phyloP scores from a whole-genome alignment of 2,888 invertebrate species.

The Euproctis similis region DNA sequence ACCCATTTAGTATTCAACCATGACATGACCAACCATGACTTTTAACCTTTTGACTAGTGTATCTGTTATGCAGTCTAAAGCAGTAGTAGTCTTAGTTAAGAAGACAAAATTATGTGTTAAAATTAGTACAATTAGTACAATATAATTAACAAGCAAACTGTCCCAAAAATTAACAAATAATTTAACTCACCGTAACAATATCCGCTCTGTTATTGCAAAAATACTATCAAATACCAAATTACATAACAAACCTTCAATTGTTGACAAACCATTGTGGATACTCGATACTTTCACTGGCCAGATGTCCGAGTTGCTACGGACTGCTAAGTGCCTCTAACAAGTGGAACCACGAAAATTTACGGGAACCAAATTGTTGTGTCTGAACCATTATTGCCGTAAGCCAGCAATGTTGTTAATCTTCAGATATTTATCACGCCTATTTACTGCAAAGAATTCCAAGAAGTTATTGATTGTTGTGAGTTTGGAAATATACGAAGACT shows the following conservation, averaged over 20 bases:
- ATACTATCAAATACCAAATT: slow-evolving; percentile 15
- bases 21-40: too few species aligned
- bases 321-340: slow-evolving; percentile 2
- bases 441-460: too few species aligned
- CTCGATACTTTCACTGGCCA: slow-evolving; percentile 24
- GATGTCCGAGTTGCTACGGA: slow-evolving; percentile 14
- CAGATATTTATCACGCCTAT: too few species aligned
- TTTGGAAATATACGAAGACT: too few species aligned
- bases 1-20: too few species aligned
- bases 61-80: too few species aligned
- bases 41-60: too few species aligned
- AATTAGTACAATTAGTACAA: not conserved
- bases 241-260: slow-evolving; percentile 14
- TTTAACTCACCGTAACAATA: slow-evolving; percentile 2
- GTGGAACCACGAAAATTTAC: slow-evolving; percentile 2
- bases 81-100: too few species aligned
- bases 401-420: too few species aligned
- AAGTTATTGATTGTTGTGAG: too few species aligned
- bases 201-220: slow-evolving; percentile 4
- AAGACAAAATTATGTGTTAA: too few species aligned
- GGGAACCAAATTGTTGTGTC: not conserved
- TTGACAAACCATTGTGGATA: slow-evolving; percentile 25
- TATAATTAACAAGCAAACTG: not conserved
- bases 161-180: not conserved
- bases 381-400: too few species aligned